Percentiles rank a stretch among this genome's conserved stretches.
Evolutionary conservation across 2,888 invertebrate species (phyloP).

Genomic region (Eubasilissa splendida): DNA sequence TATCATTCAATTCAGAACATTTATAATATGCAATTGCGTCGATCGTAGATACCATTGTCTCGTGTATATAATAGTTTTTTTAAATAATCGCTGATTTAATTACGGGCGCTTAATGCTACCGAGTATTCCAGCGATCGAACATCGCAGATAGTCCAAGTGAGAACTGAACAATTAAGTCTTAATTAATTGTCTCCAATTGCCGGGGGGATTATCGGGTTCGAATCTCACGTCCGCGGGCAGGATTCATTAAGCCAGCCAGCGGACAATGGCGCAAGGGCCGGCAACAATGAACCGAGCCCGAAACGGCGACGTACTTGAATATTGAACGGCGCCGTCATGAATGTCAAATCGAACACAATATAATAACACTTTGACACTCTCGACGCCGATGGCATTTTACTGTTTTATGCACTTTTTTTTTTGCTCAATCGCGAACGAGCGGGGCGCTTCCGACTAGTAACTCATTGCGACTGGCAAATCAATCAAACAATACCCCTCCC

Average conservation of each 20-base stretch:
- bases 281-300: background rate
- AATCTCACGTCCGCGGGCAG: conserved; percentile 2
- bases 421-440: too few species aligned
- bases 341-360: conserved; percentile 14
- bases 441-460: too few species aligned
- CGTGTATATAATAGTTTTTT: too few species aligned
- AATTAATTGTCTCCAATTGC: conserved; percentile 4
- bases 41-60: too few species aligned
- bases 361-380: background rate
- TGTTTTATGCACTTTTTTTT: too few species aligned
- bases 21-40: too few species aligned
- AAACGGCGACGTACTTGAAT: conserved; percentile 5
- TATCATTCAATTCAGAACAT: too few species aligned
- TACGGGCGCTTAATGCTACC: too few species aligned
- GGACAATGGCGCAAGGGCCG: background rate
- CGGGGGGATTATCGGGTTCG: conserved; percentile 7
- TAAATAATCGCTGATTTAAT: too few species aligned
- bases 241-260: background rate
- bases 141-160: background rate
- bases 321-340: background rate
- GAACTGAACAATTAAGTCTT: background rate
- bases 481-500: too few species aligned
- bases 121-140: background rate
- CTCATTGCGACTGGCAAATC: too few species aligned
- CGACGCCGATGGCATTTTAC: background rate